A percentile compares a stretch with the other conserved stretches of the same genome.
phyloP scores from a whole-genome alignment of 2,888 invertebrate species.

The Abscondita cerata region DNA sequence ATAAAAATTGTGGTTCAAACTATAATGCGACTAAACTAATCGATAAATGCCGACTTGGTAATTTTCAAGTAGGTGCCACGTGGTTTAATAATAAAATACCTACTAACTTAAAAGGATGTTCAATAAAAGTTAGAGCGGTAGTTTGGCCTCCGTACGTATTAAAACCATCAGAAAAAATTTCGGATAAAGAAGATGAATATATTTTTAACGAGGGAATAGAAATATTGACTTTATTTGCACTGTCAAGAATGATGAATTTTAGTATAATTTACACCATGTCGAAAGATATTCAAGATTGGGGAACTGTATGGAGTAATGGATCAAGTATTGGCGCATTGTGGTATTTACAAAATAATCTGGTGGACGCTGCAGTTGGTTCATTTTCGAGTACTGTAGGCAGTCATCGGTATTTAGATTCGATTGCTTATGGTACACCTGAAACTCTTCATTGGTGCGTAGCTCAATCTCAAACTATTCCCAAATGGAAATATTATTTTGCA shows the following conservation, averaged over 20 bases:
- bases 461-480: constrained; percentile 41
- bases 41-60: constrained; percentile 39
- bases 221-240: constrained; percentile 41
- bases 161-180: constrained; percentile 35
- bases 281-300: constrained; percentile 38
- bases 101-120: constrained; percentile 46
- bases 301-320: constrained; percentile 42
- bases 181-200: constrained; percentile 11
- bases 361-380: constrained; percentile 51
- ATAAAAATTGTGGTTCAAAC: constrained; percentile 43
- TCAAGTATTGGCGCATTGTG: constrained; percentile 45
- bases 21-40: constrained; percentile 36
- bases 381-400: constrained; percentile 45
- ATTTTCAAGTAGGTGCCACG: constrained; percentile 24
- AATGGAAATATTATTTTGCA: constrained; percentile 41
- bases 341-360: constrained; percentile 40
- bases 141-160: constrained; percentile 51
- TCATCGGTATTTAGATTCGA: constrained; percentile 46
- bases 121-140: constrained; percentile 46
- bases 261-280: constrained; percentile 41
- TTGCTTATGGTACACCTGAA: constrained; percentile 49
- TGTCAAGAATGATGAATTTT: constrained; percentile 45
- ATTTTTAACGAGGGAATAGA: constrained; percentile 43
- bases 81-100: constrained; percentile 48
- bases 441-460: constrained; percentile 52